Percentiles rank a stretch among this genome's conserved stretches.
Evolutionary conservation across 1,140 invertebrate genomes (phyloP).

Genomic region (Leptinotarsa texana): DNA sequence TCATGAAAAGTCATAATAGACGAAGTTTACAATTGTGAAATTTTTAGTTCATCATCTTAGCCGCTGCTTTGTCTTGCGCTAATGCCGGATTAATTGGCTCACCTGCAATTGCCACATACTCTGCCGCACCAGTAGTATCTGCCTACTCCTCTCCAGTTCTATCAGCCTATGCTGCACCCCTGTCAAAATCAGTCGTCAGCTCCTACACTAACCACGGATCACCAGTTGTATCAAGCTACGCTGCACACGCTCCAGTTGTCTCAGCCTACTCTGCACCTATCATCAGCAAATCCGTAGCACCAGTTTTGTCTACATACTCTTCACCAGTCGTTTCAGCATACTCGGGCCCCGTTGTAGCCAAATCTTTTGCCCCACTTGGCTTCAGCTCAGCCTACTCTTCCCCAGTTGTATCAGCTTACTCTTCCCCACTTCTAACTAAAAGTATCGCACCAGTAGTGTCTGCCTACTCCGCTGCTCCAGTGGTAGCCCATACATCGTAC

Average conservation of each 20-base stretch:
- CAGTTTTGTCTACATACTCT: not conserved
- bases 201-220: constrained; percentile 10
- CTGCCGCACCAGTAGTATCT: constrained; percentile 55
- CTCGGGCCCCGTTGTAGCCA: not conserved
- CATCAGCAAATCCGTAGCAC: not conserved
- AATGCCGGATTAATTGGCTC: constrained; percentile 45
- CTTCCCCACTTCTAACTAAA: constrained; percentile 52
- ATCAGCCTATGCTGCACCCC: constrained; percentile 20
- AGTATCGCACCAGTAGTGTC: constrained; percentile 51
- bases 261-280: constrained; percentile 22
- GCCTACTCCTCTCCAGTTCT: constrained; percentile 33
- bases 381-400: constrained; percentile 30
- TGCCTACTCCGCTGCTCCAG: constrained; percentile 54
- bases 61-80: constrained; percentile 46
- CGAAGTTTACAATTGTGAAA: not conserved
- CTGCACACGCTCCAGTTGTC: not conserved
- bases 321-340: not conserved
- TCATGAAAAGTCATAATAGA: not conserved
- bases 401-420: constrained; percentile 37
- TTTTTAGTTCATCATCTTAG: constrained; percentile 45
- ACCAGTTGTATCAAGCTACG: not conserved
- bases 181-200: not conserved
- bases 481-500: not conserved
- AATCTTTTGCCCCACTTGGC: not conserved
- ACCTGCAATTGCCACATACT: constrained; percentile 55